Conservation (phyloP, 92 coral and sea anemone genomes). For the Siderastrea siderea region DNA sequence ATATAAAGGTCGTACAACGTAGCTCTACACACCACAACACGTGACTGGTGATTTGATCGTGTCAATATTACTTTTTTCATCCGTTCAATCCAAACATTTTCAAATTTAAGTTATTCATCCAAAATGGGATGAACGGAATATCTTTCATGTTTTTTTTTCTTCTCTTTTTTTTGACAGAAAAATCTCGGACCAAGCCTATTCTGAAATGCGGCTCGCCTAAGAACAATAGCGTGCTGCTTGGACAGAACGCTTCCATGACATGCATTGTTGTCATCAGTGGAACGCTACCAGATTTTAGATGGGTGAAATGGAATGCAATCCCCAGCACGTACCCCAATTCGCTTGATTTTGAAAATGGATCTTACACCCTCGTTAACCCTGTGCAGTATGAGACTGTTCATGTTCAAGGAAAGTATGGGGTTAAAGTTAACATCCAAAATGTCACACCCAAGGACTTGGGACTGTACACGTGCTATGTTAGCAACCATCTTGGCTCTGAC, state of each 20-base stretch:
- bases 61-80: too few species aligned
- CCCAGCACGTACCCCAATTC: conserved; percentile 72
- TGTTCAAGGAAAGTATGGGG: conserved; percentile 52
- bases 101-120: too few species aligned
- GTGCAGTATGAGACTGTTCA: conserved; percentile 71
- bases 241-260: conserved; percentile 74
- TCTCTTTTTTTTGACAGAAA: conserved; percentile 51
- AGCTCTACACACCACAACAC: too few species aligned
- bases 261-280: conserved; percentile 88
- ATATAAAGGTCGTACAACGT: too few species aligned
- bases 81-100: too few species aligned
- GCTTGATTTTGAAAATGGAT: conserved; percentile 60
- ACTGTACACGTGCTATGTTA: conserved; percentile 67
- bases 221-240: conserved; percentile 81
- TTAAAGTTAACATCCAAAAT: conserved; percentile 37
- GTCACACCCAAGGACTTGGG: conserved; percentile 55
- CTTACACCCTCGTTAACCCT: conserved; percentile 77
- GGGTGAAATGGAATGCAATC: conserved; percentile 82
- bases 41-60: too few species aligned
- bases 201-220: conserved; percentile 79
- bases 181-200: conserved; percentile 86
- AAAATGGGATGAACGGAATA: too few species aligned
- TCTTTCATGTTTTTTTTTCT: too few species aligned
- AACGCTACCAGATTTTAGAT: conserved; percentile 91
- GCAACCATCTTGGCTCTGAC: conserved; percentile 61